Conservation (phyloP, 2,113 vertebrate genomes). For the Calyptommatus sinebrachiatus region DNA sequence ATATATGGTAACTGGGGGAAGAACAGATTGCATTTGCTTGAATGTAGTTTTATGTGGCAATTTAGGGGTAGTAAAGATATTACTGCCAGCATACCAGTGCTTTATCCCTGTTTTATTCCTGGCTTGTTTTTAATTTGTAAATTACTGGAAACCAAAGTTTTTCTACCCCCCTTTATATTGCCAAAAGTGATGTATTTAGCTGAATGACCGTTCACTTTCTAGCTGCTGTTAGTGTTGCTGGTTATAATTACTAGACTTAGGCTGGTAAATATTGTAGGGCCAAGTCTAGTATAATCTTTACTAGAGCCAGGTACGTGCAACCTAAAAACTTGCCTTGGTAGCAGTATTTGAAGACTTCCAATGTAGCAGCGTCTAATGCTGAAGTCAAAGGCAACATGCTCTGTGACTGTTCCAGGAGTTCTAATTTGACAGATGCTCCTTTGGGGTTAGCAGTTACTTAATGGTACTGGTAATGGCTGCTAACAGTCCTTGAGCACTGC, state of each 20-base stretch:
- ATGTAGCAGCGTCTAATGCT: not conserved
- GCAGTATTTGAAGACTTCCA: constrained; percentile 6
- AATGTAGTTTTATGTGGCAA: constrained; percentile 46
- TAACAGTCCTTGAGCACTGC: not conserved
- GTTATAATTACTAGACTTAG: constrained; percentile 35
- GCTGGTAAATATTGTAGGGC: constrained; percentile 8
- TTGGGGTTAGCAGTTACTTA: not conserved
- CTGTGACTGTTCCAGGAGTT: not conserved
- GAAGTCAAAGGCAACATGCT: not conserved
- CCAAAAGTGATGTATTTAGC: constrained; percentile 54
- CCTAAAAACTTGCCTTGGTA: not conserved
- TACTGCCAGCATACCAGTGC: constrained; percentile 32
- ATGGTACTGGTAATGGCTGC: not conserved
- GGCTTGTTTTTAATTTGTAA: constrained; percentile 58
- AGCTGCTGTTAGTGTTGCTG: constrained; percentile 48
- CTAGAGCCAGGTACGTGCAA: constrained; percentile 6
- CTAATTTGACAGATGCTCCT: not conserved
- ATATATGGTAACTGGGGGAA: constrained; percentile 32
- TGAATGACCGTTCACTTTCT: constrained; percentile 54
- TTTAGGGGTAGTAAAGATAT: constrained; percentile 53
- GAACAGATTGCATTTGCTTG: constrained; percentile 51
- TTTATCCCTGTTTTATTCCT: constrained; percentile 56
- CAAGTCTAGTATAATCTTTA: too few species aligned
- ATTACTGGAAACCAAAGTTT: constrained; percentile 72
- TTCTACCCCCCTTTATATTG: constrained; percentile 56